Percentiles rank a stretch among this genome's conserved stretches.
Evolutionary conservation across 1,140 invertebrate genomes (phyloP).

Genomic region (Neodiprion lecontei): DNA sequence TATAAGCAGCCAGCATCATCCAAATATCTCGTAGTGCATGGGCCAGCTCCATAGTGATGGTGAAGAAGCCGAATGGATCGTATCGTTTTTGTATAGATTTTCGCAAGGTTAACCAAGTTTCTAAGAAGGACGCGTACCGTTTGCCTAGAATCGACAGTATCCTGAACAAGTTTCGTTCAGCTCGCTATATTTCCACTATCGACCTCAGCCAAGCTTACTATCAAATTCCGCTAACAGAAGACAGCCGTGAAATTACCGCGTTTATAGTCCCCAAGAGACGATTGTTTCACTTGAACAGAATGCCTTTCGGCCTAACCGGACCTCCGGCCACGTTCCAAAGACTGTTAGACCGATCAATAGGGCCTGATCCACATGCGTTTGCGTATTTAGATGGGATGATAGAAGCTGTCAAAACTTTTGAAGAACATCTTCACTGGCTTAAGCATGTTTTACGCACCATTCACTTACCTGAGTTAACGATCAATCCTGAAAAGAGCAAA

Average conservation of each 20-base stretch:
- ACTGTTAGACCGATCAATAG: slow-evolving; percentile 29
- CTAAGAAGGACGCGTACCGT: slow-evolving; percentile 41
- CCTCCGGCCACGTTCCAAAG: not conserved
- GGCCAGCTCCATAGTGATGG: slow-evolving; percentile 47
- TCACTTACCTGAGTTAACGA: not conserved
- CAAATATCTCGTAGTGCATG: slow-evolving; percentile 47
- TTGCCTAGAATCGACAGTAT: slow-evolving; percentile 30
- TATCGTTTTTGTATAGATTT: slow-evolving; percentile 50
- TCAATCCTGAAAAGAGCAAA: not conserved
- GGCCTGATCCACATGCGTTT: slow-evolving; percentile 29
- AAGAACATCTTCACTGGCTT: slow-evolving; percentile 26
- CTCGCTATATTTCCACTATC: too few relatives aligned
- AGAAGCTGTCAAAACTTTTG: slow-evolving; percentile 30
- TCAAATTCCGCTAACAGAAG: too few relatives aligned
- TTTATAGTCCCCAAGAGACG: slow-evolving; percentile 14
- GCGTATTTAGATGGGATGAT: slow-evolving; percentile 44
- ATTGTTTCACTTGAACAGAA: not conserved
- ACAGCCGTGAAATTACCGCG: not conserved
- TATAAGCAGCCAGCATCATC: slow-evolving; percentile 46
- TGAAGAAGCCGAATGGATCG: slow-evolving; percentile 44
- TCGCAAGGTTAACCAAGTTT: slow-evolving; percentile 44
- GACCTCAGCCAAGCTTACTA: too few relatives aligned
- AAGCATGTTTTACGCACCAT: not conserved
- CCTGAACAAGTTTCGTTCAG: too few relatives aligned
- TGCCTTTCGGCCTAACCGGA: not conserved